Evolutionary conservation across 2,888 invertebrate genomes (phyloP), one percentile per base, ranked within the genome.

Genomic region (Ditula angustiorana): DNA sequence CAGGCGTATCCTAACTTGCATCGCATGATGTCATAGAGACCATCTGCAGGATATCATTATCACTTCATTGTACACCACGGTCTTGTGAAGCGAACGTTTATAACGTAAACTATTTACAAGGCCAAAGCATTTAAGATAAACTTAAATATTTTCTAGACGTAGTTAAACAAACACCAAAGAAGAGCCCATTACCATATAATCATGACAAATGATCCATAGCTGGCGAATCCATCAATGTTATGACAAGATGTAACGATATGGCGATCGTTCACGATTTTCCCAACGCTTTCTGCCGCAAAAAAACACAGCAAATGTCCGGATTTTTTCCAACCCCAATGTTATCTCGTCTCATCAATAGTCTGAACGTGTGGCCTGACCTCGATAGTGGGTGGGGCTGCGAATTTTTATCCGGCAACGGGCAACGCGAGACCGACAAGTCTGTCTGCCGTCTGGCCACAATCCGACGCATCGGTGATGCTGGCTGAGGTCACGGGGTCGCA

Each of bases 281-380:
- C 23, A 30, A 5, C 56, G 30, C 10, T 26, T 37, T 26, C 26
- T 37, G n/a, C 30, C 19, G 2, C 41, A 52, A 63, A 23, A 24
- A 44, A 4, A 26, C 37, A 41, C n/a, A 23, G 13, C 8, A 13
- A 21, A 28, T n/a, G n/a, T 28, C 7, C 52, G n/a, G 0, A 30
- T 16, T 10, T 19, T 19, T 37, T 8, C 19, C 41, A 41, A 10
- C 1, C 41, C 19, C 7, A 19, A 10, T 41, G 10, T 41, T 74
- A 77, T 75, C 76, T 74, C 11, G 19, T 28, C 50, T 52, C 11
- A 50, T 56, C 49, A 19, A 60, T 80, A 77, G 79, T 80, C 80
- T 79, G 80, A 83, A 85, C 85, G 78, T 74, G 73, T 85, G 84
- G 82, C 86, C 84, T 83, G 84, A 82, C 86, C 84, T 83, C 82